Base-by-base conservation (phyloP, 2,113 vertebrate species). In the Cepphus grylle region DNA sequence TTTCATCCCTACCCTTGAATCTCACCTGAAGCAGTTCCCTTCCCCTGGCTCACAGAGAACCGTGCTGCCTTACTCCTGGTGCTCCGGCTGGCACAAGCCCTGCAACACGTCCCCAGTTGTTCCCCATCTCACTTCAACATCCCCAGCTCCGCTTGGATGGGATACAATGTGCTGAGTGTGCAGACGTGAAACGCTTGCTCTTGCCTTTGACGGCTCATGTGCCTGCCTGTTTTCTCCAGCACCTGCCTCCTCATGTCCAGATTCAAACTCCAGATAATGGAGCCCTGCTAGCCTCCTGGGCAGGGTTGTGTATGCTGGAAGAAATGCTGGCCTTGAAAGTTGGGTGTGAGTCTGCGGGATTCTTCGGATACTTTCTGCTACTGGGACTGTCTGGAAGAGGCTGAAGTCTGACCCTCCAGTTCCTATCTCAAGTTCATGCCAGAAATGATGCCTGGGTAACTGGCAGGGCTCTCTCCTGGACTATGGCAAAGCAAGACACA, bases 181-280 rank as follows among this genome's bases (percentile, higher is more conserved):
- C 97, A 97, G 81, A 94, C 88, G 88, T 95, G 94, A 93, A 96
- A 92, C 40, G 87, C 93, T 96, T 80, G 92, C 94, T 95, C 93
- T 65, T 81, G 88, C 88, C 86, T 93, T 88, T 94, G 92, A 96
- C 81, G 89, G 42, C 96, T 97, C 96, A 95, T 96, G 96, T 97
- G 90, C 92, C 86, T 96, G 95, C 96, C 96, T 97, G 96, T 95
- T 87, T 81, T 72, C 66, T 59, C 63, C 94, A 95, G 93, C 94
- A 95, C 95, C 96, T 97, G 96, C 96, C 95, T 97, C 93, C 96
- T 96, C 96, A 96, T 93, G 96, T 95, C 96, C 96, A 96, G 96
- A 97, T 96, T 15, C 91, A 74, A 96, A 66, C 81, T 93, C 1
- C 88, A 95, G 96, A 97, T 96, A 97, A 94, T 45, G 52, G 7